phyloP scores from a whole-genome alignment of 2,797 vertebrate genomes.

The Pelobates cultripes region DNA sequence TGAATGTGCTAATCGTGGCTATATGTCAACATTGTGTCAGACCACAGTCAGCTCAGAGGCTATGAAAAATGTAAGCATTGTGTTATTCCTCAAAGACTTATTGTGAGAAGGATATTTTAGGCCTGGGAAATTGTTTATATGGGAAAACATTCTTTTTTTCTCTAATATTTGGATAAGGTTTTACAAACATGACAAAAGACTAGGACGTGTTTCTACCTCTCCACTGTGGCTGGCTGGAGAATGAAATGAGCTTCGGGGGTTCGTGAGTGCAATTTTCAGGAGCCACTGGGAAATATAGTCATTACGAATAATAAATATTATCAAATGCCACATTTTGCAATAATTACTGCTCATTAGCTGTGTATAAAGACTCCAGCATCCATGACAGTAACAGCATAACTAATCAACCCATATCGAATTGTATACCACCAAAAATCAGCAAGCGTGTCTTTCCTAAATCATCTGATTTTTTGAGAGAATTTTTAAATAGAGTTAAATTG shows the following conservation, averaged over 20 bases:
- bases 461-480: no score
- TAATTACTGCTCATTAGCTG: background rate
- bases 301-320: background rate
- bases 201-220: constrained; percentile 15
- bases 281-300: background rate
- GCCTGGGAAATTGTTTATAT: no score
- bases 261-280: background rate
- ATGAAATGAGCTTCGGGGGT: no score
- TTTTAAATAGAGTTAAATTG: no score
- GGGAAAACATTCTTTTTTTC: background rate
- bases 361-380: background rate
- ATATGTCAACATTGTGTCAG: no score
- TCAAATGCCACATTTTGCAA: background rate
- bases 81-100: no score
- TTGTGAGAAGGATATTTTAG: no score
- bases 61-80: no score
- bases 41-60: no score
- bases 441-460: no score
- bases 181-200: background rate
- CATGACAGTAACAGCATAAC: background rate
- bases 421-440: no score
- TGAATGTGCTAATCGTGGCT: no score
- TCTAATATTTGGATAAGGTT: background rate
- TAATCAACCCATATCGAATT: background rate
- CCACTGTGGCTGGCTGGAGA: background rate